Conservation (phyloP, 2,888 invertebrate genomes). For the Podabrus alpinus region DNA sequence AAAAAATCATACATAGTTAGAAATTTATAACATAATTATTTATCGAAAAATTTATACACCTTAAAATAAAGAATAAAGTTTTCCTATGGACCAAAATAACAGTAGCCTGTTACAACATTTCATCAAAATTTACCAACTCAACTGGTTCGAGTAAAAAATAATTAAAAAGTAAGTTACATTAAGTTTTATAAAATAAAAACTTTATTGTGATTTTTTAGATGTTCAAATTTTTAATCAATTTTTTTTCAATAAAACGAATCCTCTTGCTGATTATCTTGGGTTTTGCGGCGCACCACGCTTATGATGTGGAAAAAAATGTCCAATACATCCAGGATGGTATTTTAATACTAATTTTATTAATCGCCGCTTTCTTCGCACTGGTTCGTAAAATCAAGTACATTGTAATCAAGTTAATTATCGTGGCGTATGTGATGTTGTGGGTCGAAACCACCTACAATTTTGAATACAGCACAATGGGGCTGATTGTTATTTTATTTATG, state of each 20-base stretch:
- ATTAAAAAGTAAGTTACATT: too few relatives aligned
- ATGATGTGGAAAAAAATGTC: neutral
- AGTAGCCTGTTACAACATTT: too few relatives aligned
- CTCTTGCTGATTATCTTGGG: neutral
- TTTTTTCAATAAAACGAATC: neutral
- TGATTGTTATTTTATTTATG: conserved; percentile 3
- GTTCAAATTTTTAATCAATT: neutral
- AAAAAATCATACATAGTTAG: too few relatives aligned
- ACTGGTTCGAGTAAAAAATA: too few relatives aligned
- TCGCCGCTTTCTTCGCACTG: neutral
- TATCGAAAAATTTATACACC: too few relatives aligned
- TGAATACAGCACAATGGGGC: conserved; percentile 7
- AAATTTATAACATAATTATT: too few relatives aligned
- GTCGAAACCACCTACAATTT: neutral
- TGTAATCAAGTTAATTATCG: neutral
- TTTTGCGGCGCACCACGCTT: neutral
- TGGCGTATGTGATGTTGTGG: neutral
- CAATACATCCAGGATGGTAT: conserved; percentile 4
- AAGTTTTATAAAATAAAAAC: too few relatives aligned
- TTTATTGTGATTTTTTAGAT: neutral
- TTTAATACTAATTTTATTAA: neutral
- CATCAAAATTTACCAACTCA: too few relatives aligned
- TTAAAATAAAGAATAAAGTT: too few relatives aligned
- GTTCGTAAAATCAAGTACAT: conserved; percentile 4
- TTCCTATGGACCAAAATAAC: too few relatives aligned